Evolutionary conservation across 2,888 invertebrate species (phyloP).

Genomic region (Rhogogaster chlorosoma): DNA sequence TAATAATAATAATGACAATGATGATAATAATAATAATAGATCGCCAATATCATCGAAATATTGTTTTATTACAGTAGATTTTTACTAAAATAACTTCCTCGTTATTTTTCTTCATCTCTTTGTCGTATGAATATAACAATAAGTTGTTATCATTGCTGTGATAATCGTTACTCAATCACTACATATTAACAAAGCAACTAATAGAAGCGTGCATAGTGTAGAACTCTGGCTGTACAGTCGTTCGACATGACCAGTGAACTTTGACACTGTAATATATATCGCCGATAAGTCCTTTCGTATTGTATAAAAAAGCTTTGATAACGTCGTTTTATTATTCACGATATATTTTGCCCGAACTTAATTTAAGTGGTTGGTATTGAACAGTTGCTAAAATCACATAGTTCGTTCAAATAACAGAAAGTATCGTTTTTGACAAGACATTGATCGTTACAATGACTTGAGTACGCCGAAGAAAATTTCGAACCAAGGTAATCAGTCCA

Average conservation of each 20-base stretch:
- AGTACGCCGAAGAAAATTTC: too few species aligned
- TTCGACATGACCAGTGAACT: background rate
- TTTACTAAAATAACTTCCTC: background rate
- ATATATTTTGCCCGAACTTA: background rate
- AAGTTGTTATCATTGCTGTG: background rate
- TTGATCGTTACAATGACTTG: too few species aligned
- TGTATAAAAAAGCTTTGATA: background rate
- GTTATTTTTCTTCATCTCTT: background rate
- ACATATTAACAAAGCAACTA: background rate
- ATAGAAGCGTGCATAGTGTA: background rate
- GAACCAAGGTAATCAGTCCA: too few species aligned
- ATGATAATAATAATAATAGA: conserved; percentile 59
- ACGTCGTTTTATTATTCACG: background rate
- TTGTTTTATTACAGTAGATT: background rate
- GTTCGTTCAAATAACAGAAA: too few species aligned
- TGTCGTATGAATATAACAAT: background rate
- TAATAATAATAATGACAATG: conserved; percentile 59
- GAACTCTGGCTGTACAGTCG: background rate
- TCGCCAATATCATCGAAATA: conserved; percentile 52
- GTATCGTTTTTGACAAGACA: too few species aligned
- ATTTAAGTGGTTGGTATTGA: background rate
- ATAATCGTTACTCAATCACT: background rate
- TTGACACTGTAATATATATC: background rate
- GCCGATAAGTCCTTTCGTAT: background rate
- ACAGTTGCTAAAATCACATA: too few species aligned